Base-by-base conservation (phyloP, 2,113 vertebrate genomes). In the Nannospalax galili region DNA sequence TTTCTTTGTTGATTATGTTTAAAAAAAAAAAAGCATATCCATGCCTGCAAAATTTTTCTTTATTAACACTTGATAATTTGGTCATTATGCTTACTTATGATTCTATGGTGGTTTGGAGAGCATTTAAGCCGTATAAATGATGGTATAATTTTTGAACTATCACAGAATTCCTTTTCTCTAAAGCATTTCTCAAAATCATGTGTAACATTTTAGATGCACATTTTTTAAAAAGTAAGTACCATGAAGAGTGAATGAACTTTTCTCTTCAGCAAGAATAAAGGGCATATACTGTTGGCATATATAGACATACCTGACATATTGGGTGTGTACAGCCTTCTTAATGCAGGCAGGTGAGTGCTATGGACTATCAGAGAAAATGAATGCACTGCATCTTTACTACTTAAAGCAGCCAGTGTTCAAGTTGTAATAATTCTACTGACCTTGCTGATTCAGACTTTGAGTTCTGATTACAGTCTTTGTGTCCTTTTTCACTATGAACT, bases 391-490 rank as follows among this genome's bases (percentile, higher is more conserved):
- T 86, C 26, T 32, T 87, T 95, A 60, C 28, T 94, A 84, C 28
- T 84, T 79, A 79, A 91, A 65, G 3, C 28, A 89, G 81, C 74
- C 42, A 65, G 79, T 79, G 37, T 24, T 65, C 32, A 48, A 14
- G 35, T 60, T 91, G 12, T 78, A 92, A 89, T 45, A 77, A 89
- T 20, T 72, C 56, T 37, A 60, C 65, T 84, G 70, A 74, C 62
- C 42, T 12, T 82, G 30, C 58, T 89, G 17, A 87, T 58, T 90
- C 79, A 45, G 70, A 92, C 40, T 64, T 84, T 37, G 14, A 90
- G 26, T 67, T 84, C 45, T 6, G 69, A 85, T 45, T 77, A 9
- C 1, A 67, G 42, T n/a, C 28, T 84, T 35, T 14, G 9, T 17
- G 56, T 28, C 9, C 1, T 40, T 85, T 77, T 32, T 30, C 20